Evolutionary conservation across 2,113 vertebrate species (phyloP), one percentile per base, ranked within the genome.

Genomic region (Bos taurus): DNA sequence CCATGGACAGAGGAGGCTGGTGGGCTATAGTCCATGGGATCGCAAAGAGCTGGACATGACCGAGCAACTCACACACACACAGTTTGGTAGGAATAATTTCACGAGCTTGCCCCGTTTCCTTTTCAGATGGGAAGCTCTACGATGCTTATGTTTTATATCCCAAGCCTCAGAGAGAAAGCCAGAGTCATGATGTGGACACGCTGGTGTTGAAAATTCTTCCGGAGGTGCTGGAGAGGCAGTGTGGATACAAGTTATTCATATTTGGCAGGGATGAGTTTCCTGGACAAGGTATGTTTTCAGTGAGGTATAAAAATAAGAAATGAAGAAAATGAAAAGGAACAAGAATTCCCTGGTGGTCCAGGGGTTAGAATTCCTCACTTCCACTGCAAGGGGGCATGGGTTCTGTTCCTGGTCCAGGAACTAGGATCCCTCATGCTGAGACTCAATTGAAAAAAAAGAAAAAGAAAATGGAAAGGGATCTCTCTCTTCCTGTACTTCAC

Each of bases 181-280:
- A n/a, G 30, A 62, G 67, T 2, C 97, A 3, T 5, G 62, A 1
- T 0, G 25, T 99, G 97, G 97, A 99, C 89, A 98, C 48, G 0
- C 99, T 99, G 96, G 99, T 99, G 59, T 54, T 94, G 80, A 98
- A 98, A n/a, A 96, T 98, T 4, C 97, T 99, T 25, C 99, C 99
- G 0, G 97, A 99, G 62, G 99, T 99, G 88, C 98, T 99, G 97
- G 99, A 99, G 97, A 98, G 97, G n/a, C 98, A 98, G 4, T 99
- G 99, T 85, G 99, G 99, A 86, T 99, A 99, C 96, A 99, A 98
- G 82, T 99, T 99, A 16, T 99, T 99, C 95, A 99, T 99, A 96
- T 96, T 99, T 28, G 99, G 99, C 95, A 99, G 99, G 11, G 99
- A 99, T 97, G 99, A 99, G 85, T 96, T 99, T 95, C 99, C 99